Percentiles rank a stretch among this genome's conserved stretches.
These are phyloP conservation scores for Hanleya hanleyi DNA, from an alignment of 2,888 invertebrate species.

Conservation along the genomic window DNA sequence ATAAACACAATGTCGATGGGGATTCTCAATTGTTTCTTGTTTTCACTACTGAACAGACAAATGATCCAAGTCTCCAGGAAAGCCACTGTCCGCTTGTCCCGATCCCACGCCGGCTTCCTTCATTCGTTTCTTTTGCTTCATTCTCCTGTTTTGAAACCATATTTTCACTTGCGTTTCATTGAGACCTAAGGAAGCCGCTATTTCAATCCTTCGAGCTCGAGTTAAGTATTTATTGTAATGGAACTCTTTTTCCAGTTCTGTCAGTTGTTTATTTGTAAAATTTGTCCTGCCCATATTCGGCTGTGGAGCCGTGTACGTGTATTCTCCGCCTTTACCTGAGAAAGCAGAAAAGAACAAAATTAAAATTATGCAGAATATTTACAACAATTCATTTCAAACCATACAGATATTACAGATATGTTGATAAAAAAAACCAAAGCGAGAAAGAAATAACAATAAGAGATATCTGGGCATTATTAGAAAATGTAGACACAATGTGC, in stretches of 20 bases:
- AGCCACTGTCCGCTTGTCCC: background rate
- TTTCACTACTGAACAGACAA: background rate
- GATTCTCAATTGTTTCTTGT: too few species aligned
- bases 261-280: constrained; percentile 99
- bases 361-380: background rate
- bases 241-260: constrained; percentile 99
- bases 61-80: background rate
- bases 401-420: too few species aligned
- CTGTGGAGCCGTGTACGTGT: constrained; percentile 3
- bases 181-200: constrained; percentile 94
- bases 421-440: too few species aligned
- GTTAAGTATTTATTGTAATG: constrained; percentile 99
- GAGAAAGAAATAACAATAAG: too few species aligned
- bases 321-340: background rate
- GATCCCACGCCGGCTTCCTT: constrained; percentile 57
- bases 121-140: constrained; percentile 74
- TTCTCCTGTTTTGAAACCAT: constrained; percentile 74
- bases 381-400: too few species aligned
- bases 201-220: constrained; percentile 96
- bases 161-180: constrained; percentile 89
- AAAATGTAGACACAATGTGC: too few species aligned
- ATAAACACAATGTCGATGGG: too few species aligned
- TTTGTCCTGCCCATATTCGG: constrained; percentile 87
- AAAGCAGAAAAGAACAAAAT: background rate
- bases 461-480: too few species aligned